Evolutionary conservation across 2,113 vertebrate genomes (phyloP).

Genomic region (Amazona guildingii): DNA sequence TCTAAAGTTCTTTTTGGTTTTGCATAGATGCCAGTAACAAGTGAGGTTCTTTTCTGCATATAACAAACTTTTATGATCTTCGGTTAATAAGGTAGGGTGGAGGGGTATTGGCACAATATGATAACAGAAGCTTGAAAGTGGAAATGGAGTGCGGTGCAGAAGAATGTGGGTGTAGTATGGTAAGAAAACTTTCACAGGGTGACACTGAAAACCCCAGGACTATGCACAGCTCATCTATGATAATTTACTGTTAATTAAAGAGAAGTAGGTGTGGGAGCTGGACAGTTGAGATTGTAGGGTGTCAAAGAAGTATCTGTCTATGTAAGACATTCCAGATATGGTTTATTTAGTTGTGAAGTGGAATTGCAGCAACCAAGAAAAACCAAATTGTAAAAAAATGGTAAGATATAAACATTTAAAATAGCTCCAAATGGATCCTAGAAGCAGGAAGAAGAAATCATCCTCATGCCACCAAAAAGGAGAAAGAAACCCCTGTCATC

Average conservation of each 20-base stretch:
- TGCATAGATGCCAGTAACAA: not conserved
- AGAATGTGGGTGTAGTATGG: not conserved
- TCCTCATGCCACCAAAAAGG: not conserved
- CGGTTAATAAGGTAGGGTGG: not conserved
- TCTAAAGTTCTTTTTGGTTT: not conserved
- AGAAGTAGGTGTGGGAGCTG: not conserved
- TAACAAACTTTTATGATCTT: not conserved
- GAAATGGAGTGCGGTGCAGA: not conserved
- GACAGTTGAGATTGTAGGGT: not conserved
- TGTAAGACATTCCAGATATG: accelerated
- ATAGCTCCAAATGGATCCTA: not conserved
- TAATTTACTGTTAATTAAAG: not conserved
- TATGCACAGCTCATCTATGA: not conserved
- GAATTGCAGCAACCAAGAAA: not conserved
- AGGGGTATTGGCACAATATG: accelerated
- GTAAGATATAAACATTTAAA: not conserved
- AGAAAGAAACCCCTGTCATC: not conserved
- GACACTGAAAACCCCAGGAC: not conserved
- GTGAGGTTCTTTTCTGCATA: not conserved
- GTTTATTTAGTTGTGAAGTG: not conserved
- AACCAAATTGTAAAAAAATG: not conserved
- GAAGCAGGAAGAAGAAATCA: not conserved
- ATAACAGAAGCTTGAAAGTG: not conserved
- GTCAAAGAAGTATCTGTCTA: not conserved
- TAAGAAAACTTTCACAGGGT: accelerated